phyloP scores from a whole-genome alignment of 1,140 invertebrate genomes.

The Drosophila cardini region DNA sequence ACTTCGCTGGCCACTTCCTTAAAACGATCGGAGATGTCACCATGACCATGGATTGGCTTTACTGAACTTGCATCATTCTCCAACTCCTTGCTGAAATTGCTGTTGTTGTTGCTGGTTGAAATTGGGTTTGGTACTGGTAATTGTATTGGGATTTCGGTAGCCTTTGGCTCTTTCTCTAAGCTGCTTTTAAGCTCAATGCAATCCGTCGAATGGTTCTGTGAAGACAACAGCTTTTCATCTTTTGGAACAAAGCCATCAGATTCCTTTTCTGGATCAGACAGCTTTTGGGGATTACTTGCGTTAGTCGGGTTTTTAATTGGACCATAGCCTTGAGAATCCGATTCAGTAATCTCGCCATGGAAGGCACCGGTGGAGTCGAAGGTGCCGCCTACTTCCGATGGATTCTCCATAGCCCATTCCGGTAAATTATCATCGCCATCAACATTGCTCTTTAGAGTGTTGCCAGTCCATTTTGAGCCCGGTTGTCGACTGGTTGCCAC shows the following conservation, averaged over 20 bases:
- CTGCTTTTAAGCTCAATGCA: background rate
- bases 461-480: conserved; percentile 45
- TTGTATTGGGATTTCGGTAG: background rate
- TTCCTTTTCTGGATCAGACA: background rate
- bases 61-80: background rate
- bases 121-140: background rate
- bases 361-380: conserved; percentile 95
- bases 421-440: conserved; percentile 88
- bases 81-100: background rate
- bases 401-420: conserved; percentile 91
- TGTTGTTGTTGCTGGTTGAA: conserved; percentile 7
- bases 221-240: background rate
- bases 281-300: background rate
- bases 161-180: background rate
- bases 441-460: conserved; percentile 12
- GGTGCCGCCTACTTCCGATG: conserved; percentile 91
- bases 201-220: background rate
- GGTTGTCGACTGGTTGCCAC: conserved; percentile 22
- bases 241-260: background rate
- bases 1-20: conserved; percentile 91
- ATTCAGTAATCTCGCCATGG: conserved; percentile 86
- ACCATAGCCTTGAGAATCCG: background rate
- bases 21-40: conserved; percentile 86
- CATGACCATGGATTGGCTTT: conserved; percentile 8
- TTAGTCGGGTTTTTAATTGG: background rate